Base-by-base conservation (phyloP, 1,140 invertebrate species). In the Papilio glaucus region DNA sequence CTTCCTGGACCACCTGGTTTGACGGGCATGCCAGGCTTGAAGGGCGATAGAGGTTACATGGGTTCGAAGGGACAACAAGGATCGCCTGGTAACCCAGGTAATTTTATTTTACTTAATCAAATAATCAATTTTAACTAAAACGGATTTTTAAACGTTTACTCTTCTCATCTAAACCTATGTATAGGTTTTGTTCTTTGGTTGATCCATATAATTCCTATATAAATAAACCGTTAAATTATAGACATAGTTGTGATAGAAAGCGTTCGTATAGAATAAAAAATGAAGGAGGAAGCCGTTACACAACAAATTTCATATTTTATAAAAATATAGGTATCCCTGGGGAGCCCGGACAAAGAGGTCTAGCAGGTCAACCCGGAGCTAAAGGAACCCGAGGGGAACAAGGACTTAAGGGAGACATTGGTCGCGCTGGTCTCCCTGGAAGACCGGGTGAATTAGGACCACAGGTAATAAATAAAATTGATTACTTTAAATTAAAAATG, bases 1-100 rank as follows among this genome's bases (percentile, higher is more conserved):
- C 79, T 94, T 1, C 94, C 95, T 18, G 96, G 96, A 21, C 93
- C 94, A 21, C 94, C 94, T 72, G 96, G 97, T 37, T 86, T 95
- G 29, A 91, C 95, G 41, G 97, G 96, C 67, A 89, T 95, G 77
- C 94, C 95, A 1, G 97, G 97, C 41, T 80, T 94, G 0, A 97
- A 97, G 88, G 97, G 97, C 70, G 96, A 97, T 75, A 92, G 95
- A 79, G 96, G 96, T 49, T 93, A 95, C 72, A 82, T 90, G 13
- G 96, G 96, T 18, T 84, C 94, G 10, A 97, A 96, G 87, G 96
- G 96, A 75, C 94, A 95, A 77, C 96, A 97, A 94, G 97, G 97
- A 82, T 95, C 94, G 77, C 80, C 95, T 37, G 96, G 96, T 61
- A 87, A 84, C 76, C 78, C 93, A 83, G 95, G 96, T 94, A 82